phyloP scores from a whole-genome alignment of 2,888 invertebrate genomes.

The Plebejus melissa region DNA sequence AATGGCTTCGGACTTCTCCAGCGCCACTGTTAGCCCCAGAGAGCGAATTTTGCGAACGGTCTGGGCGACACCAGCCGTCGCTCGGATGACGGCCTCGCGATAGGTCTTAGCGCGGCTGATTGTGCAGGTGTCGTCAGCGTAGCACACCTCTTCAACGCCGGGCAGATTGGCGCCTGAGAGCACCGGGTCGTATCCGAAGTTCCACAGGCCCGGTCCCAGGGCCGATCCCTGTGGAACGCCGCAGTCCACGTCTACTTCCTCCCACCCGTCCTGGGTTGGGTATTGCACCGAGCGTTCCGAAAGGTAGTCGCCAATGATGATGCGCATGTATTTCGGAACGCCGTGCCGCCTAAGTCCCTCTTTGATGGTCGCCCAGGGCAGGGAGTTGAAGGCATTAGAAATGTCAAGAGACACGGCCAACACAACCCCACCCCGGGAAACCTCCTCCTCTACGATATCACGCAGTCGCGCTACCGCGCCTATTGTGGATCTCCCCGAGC shows the following conservation, averaged over 20 bases:
- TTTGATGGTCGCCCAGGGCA: too few relatives aligned
- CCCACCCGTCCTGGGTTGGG: not conserved
- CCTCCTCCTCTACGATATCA: too few relatives aligned
- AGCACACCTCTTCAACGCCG: not conserved
- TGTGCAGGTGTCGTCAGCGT: slow-evolving; percentile 35
- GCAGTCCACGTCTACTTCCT: not conserved
- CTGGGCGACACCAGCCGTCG: not conserved
- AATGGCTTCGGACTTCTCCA: slow-evolving; percentile 26
- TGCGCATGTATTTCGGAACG: too few relatives aligned
- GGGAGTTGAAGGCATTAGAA: too few relatives aligned
- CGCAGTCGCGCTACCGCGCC: too few relatives aligned
- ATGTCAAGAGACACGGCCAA: too few relatives aligned
- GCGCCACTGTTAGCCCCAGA: slow-evolving; percentile 30
- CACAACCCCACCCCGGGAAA: too few relatives aligned
- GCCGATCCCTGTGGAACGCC: slow-evolving; percentile 20
- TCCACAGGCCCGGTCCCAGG: slow-evolving; percentile 27
- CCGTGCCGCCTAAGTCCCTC: too few relatives aligned
- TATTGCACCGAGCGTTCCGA: too few relatives aligned
- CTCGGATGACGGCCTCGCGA: slow-evolving; percentile 24
- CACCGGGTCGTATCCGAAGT: slow-evolving; percentile 32
- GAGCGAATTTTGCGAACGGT: slow-evolving; percentile 24
- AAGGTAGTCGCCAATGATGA: too few relatives aligned
- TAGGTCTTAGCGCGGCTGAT: slow-evolving; percentile 31
- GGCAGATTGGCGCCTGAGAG: slow-evolving; percentile 30
- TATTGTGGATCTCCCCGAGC: too few relatives aligned